Evolutionary conservation across 1,140 invertebrate species (phyloP).

Genomic region (Nasonia giraulti): DNA sequence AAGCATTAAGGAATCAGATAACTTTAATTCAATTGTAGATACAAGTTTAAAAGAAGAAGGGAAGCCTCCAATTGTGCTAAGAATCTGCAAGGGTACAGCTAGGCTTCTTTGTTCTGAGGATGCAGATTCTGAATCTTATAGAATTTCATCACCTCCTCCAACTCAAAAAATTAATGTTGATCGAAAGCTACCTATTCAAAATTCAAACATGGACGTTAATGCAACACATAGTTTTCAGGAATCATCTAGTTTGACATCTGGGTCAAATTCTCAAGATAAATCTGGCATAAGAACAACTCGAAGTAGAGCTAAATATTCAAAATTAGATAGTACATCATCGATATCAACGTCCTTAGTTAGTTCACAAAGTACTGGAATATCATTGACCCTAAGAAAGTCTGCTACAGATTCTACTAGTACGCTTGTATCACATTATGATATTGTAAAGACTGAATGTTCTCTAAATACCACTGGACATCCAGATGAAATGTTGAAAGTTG

Average conservation of each 20-base stretch:
- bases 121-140: slow-evolving; percentile 62
- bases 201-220: slow-evolving; percentile 49
- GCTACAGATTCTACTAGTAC: slow-evolving; percentile 75
- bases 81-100: slow-evolving; percentile 81
- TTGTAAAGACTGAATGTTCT: slow-evolving; percentile 72
- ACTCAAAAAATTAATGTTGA: slow-evolving; percentile 24
- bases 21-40: background rate
- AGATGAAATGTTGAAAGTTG: slow-evolving; percentile 65
- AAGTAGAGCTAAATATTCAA: slow-evolving; percentile 68
- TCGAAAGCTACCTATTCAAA: background rate
- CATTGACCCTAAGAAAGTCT: slow-evolving; percentile 70
- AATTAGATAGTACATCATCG: slow-evolving; percentile 59
- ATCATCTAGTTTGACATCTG: slow-evolving; percentile 20
- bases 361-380: slow-evolving; percentile 66
- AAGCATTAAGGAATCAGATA: slow-evolving; percentile 50
- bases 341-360: slow-evolving; percentile 53
- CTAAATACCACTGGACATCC: slow-evolving; percentile 53
- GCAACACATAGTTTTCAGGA: slow-evolving; percentile 52
- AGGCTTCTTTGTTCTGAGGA: slow-evolving; percentile 71
- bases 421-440: slow-evolving; percentile 77
- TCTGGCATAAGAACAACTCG: slow-evolving; percentile 69
- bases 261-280: slow-evolving; percentile 49
- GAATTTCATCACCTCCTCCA: slow-evolving; percentile 64
- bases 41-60: slow-evolving; percentile 67
- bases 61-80: slow-evolving; percentile 80